Base-by-base conservation (phyloP, 2,797 vertebrate genomes). In the Melopsittacus undulatus region DNA sequence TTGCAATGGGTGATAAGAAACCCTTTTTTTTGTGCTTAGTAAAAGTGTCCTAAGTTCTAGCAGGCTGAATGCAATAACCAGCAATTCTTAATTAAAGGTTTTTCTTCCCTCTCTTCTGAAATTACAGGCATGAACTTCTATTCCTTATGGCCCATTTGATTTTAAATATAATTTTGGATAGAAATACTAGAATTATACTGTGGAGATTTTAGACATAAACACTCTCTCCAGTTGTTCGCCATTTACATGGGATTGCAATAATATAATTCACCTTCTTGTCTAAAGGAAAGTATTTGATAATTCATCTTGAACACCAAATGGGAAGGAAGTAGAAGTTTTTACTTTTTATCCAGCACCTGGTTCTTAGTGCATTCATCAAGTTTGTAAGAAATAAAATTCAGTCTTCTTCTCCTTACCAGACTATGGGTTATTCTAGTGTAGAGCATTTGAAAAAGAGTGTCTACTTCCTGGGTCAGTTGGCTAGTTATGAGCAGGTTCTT, bases 221-320 rank as follows among this genome's bases (percentile, higher is more conserved):
- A 0, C 13, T 75, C 27, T 64, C 13, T 51, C 15, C 13, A 75
- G 0, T 29, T 49, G 23, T 4, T 11, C 18, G 32, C 5, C 2
- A 9, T 83, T 87, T 74, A 34, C 23, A 19, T 48, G 52, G 4
- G 7, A 73, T 29, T 76, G 13, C 36, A 72, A 54, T 29, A 87
- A 62, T 42, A 45, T 7, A 45, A 5, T 20, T 76, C 18, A 80
- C 19, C 13, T 2, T 36, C 26, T 36, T 42, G 26, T 74, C 36
- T 51, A 48, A 70, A 85, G 5, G 24, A 92, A 49, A 76, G 12
- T 8, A n/a, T 64, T 19, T 69, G 6, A 30, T 52, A 64, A 12
- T 24, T 64, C 9, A 2, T 57, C 18, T 56, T 74, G 49, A 85
- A 56, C 10, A 57, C 18, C 13, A 69, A 68, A 73, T 23, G 4